A percentile compares a stretch with the other conserved stretches of the same genome.
phyloP scores from a whole-genome alignment of 2,888 invertebrate species.

The Troglohyphantes excavatus region DNA sequence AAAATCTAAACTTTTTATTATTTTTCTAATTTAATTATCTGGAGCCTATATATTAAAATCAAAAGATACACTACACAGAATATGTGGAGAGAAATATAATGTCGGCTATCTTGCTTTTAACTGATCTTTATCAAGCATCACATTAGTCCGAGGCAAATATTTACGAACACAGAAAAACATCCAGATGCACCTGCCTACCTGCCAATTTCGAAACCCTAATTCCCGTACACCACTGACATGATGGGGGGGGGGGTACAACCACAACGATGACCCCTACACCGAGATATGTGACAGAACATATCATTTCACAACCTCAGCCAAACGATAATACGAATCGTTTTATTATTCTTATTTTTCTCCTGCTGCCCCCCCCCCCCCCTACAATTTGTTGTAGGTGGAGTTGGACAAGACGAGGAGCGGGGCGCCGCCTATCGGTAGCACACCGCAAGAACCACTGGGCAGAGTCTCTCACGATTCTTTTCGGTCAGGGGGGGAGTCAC shows the following conservation, averaged over 20 bases:
- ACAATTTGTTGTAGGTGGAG: constrained; percentile 2
- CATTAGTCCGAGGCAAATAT: no score
- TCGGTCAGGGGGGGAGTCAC: constrained; percentile 52
- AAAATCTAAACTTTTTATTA: no score
- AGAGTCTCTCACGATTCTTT: constrained; percentile 54
- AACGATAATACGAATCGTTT: background rate
- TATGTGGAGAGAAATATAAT: no score
- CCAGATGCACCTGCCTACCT: no score
- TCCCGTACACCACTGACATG: background rate
- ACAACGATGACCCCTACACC: background rate
- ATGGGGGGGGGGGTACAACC: background rate
- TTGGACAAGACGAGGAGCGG: background rate
- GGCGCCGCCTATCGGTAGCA: constrained; percentile 45
- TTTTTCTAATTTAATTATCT: no score
- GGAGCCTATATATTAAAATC: no score
- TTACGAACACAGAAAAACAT: no score
- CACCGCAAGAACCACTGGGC: constrained; percentile 68
- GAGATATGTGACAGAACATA: constrained; percentile 1
- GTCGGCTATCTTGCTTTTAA: no score
- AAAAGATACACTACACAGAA: no score
- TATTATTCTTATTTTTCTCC: background rate
- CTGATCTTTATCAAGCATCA: no score
- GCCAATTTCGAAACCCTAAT: no score
- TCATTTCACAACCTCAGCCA: constrained; percentile 17
- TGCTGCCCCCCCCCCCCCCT: background rate